Evolutionary conservation across 92 coral and sea anemone species (phyloP).

Genomic region (Porites divaricata): DNA sequence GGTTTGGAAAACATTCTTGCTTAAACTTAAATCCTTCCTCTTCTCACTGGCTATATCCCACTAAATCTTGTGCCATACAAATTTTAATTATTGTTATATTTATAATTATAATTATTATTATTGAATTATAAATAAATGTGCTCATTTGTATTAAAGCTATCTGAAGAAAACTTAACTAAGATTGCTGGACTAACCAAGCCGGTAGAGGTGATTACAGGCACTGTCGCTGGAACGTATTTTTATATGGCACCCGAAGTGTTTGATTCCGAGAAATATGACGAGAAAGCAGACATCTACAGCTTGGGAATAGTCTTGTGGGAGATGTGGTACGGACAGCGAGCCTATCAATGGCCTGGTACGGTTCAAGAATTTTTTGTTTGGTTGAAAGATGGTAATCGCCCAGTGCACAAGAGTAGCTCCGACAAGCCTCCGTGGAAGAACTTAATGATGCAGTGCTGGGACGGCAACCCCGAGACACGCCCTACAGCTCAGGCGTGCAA

Average conservation of each 20-base stretch:
- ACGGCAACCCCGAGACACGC: constrained; percentile 3
- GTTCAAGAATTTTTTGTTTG: not conserved
- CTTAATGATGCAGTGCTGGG: constrained; percentile 28
- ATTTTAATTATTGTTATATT: too few species aligned
- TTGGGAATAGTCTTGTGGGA: constrained; percentile 54
- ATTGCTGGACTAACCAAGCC: constrained; percentile 32
- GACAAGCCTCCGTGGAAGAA: not conserved
- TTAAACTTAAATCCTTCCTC: too few species aligned
- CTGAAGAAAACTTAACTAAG: constrained; percentile 1
- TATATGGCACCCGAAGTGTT: constrained; percentile 53
- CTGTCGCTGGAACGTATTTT: constrained; percentile 4
- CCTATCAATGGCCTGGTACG: not conserved
- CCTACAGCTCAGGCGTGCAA: constrained; percentile 11
- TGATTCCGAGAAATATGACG: not conserved
- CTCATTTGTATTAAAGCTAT: not conserved
- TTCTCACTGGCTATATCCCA: too few species aligned
- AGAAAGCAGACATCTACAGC: constrained; percentile 42
- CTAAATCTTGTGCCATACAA: not conserved
- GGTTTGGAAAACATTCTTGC: too few species aligned
- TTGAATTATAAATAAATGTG: too few species aligned
- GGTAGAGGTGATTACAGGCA: not conserved
- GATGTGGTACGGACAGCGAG: constrained; percentile 46
- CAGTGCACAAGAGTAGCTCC: not conserved
- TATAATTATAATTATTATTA: too few species aligned
- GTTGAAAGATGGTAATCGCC: constrained; percentile 24